phyloP scores from a whole-genome alignment of 2,888 invertebrate genomes.

The Conops quadrifasciatus region DNA sequence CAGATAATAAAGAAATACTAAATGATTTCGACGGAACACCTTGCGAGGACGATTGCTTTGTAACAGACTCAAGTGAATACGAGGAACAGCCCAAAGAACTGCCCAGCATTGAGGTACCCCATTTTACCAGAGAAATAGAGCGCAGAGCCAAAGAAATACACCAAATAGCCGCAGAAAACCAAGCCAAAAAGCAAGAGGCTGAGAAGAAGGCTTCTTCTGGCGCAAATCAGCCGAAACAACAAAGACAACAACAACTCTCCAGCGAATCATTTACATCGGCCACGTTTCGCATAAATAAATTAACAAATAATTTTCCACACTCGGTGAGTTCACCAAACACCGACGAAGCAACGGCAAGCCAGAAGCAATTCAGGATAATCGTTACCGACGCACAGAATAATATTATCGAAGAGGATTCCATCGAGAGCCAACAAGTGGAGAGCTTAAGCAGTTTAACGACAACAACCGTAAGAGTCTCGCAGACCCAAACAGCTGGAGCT shows the following conservation, averaged over 20 bases:
- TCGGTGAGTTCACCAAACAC: not conserved
- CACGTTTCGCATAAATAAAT: constrained; percentile 34
- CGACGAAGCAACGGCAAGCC: constrained; percentile 15
- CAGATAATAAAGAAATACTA: constrained; percentile 8
- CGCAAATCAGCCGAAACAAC: constrained; percentile 17
- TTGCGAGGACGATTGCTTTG: not conserved
- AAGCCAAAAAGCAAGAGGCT: constrained; percentile 26
- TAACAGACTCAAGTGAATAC: constrained; percentile 40
- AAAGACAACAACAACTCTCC: constrained; percentile 14
- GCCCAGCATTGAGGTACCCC: constrained; percentile 58
- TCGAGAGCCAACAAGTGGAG: constrained; percentile 45
- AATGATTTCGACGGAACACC: constrained; percentile 18
- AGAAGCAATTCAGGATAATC: constrained; percentile 58
- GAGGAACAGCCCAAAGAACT: constrained; percentile 57
- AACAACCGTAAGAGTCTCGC: not conserved
- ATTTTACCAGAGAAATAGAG: constrained; percentile 58
- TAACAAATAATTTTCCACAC: constrained; percentile 42
- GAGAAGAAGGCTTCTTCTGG: no score
- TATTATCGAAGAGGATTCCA: constrained; percentile 62
- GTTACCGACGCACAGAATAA: constrained; percentile 64
- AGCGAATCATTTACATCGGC: constrained; percentile 26
- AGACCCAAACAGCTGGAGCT: not conserved
- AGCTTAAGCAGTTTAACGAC: not conserved
- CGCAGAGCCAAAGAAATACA: constrained; percentile 56
- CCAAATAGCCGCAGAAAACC: constrained; percentile 40